phyloP scores from a whole-genome alignment of 2,888 invertebrate species.

The Ypsolopha sequella region DNA sequence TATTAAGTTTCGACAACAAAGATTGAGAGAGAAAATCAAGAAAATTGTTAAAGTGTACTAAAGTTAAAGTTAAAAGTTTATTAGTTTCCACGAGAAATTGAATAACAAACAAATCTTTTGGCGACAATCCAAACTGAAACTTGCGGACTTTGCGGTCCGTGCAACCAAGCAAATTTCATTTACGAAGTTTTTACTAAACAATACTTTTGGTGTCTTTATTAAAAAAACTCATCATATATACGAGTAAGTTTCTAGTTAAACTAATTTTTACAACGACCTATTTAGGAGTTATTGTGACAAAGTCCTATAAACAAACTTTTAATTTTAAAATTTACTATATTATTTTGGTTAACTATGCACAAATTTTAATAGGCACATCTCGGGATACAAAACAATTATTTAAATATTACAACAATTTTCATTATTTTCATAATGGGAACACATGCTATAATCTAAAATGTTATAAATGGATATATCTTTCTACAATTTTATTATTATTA shows the following conservation, averaged over 20 bases:
- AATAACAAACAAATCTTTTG: constrained; percentile 4
- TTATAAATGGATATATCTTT: no score
- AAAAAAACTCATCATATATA: no score
- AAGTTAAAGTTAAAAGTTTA: neutral
- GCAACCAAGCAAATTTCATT: neutral
- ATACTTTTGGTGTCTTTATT: no score
- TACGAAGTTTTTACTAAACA: no score
- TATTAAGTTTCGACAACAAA: no score
- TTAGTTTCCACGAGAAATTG: neutral
- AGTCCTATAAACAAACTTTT: no score
- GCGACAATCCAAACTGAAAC: neutral
- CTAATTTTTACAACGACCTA: no score
- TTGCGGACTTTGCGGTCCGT: neutral
- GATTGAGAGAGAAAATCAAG: no score
- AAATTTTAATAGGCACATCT: constrained; percentile 19
- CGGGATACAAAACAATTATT: constrained; percentile 16
- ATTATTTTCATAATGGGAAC: neutral
- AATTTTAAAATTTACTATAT: neutral
- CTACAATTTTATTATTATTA: no score
- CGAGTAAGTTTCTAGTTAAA: no score
- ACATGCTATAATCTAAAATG: neutral
- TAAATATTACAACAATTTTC: neutral
- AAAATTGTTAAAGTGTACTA: no score
- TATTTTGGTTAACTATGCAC: neutral
- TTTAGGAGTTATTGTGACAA: no score